Evolutionary conservation across 30 jellyfish, hydroid and myxozoan species (phyloP).

Genomic region (Phacellophora camtschatica): DNA sequence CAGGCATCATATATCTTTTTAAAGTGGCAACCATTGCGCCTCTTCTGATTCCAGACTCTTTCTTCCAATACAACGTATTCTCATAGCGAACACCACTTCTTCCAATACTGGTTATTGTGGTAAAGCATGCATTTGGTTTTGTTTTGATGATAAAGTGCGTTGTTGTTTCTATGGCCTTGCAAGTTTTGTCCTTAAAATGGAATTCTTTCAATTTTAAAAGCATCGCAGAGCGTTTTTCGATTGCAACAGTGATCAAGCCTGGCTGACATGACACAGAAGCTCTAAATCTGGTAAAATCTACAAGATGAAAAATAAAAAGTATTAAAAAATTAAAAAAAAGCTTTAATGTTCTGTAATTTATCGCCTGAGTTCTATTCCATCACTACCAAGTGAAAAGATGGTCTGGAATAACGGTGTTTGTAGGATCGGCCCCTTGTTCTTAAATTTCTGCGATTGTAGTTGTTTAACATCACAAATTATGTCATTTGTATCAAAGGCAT

Average conservation of each 20-base stretch:
- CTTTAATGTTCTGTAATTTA: no score
- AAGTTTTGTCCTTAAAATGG: neutral
- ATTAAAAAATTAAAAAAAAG: no score
- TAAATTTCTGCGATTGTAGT: no score
- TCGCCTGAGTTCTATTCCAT: no score
- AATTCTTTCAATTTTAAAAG: neutral
- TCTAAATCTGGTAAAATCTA: no score
- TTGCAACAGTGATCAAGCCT: neutral
- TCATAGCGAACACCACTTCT: neutral
- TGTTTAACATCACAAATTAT: no score
- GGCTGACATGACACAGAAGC: neutral
- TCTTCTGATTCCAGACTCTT: neutral
- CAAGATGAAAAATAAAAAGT: no score
- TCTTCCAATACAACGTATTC: neutral
- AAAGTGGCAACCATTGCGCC: neutral
- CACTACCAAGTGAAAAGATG: no score
- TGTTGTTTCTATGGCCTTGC: neutral
- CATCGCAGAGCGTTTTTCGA: neutral
- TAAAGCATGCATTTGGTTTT: neutral
- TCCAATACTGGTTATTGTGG: neutral
- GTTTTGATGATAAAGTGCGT: neutral
- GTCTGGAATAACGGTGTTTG: no score
- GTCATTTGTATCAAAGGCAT: no score
- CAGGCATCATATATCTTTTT: neutral
- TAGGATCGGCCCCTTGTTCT: no score